Evolutionary conservation across 2,888 invertebrate species (phyloP), one percentile per base, ranked within the genome.

Genomic region (Taphrorychus bicolor): DNA sequence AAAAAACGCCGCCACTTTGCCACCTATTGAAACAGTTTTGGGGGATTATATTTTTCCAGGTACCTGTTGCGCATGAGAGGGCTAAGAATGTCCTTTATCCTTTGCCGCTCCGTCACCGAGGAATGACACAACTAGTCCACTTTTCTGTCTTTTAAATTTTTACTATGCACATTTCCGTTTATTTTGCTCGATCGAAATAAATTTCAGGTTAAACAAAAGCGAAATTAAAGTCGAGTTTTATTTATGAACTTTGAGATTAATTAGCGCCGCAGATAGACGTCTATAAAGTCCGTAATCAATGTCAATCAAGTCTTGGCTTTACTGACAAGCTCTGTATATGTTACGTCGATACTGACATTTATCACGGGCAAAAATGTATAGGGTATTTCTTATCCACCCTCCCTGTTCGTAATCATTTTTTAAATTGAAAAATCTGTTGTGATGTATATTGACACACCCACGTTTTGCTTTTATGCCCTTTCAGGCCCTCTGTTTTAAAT

Each of bases 221-320:
- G 57, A 24, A 59, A 60, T 64, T 52, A 65, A 65, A 65, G 66
- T 66, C 66, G 42, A 45, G 49, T 66, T 62, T 66, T 70, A 70
- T 70, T 70, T 70, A 70, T 70, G 66, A 66, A 63, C 66, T 66
- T 62, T 24, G 70, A 70, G 62, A 70, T 70, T 70, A 70, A 70
- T 70, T 70, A 70, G 56, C 45, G 17, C 59, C 51, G 59, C 59
- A 59, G 70, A 66, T 58, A 58, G 70, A 66, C 59, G 66, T 66
- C 70, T 66, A 66, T 70, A 70, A 70, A 71, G 72, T 62, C 70
- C 75, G 73, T 74, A 76, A 77, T 77, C 74, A 77, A 61, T 72
- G 77, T 77, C 77, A 77, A 75, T 77, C 77, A 77, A 72, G 72
- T 72, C 69, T 72, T 71, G 65, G 70, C 65, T 72, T 57, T 62